Evolutionary conservation across 2,888 invertebrate species (phyloP).

Genomic region (Biston stratarius): DNA sequence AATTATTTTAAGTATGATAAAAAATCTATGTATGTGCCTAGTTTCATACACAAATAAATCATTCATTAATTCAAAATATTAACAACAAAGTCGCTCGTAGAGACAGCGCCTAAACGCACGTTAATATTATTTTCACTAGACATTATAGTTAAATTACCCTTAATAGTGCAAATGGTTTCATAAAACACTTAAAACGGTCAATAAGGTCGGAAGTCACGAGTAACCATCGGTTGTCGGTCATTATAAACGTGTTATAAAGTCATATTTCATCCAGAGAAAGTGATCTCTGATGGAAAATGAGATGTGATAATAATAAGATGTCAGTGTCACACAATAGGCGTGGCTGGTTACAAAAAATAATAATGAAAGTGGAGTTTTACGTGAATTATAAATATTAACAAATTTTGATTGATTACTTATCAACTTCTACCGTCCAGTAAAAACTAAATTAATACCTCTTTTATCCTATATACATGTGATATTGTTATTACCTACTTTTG

Average conservation of each 20-base stretch:
- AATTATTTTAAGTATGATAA: too few relatives aligned
- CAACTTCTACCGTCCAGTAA: too few relatives aligned
- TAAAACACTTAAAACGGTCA: constrained; percentile 30
- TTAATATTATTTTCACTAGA: constrained; percentile 15
- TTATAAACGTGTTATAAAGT: constrained; percentile 69
- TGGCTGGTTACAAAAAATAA: constrained; percentile 16
- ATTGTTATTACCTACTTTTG: too few relatives aligned
- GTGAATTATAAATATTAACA: too few relatives aligned
- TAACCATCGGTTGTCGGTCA: constrained; percentile 63
- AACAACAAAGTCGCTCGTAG: neutral
- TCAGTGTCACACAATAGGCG: constrained; percentile 28
- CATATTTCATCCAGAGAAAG: constrained; percentile 66
- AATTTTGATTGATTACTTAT: too few relatives aligned
- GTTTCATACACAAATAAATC: too few relatives aligned
- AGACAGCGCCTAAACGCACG: neutral
- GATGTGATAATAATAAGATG: constrained; percentile 18
- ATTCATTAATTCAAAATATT: too few relatives aligned
- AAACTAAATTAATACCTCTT: too few relatives aligned
- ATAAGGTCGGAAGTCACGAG: constrained; percentile 61
- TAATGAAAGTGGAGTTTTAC: neutral
- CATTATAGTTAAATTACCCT: constrained; percentile 17
- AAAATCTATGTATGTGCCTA: too few relatives aligned
- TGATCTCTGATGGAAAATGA: constrained; percentile 35
- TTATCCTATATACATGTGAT: too few relatives aligned
- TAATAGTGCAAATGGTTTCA: constrained; percentile 30